Base-by-base conservation (phyloP, 37 sponge, comb jelly and placozoan genomes). In the Axinella damicornis region DNA sequence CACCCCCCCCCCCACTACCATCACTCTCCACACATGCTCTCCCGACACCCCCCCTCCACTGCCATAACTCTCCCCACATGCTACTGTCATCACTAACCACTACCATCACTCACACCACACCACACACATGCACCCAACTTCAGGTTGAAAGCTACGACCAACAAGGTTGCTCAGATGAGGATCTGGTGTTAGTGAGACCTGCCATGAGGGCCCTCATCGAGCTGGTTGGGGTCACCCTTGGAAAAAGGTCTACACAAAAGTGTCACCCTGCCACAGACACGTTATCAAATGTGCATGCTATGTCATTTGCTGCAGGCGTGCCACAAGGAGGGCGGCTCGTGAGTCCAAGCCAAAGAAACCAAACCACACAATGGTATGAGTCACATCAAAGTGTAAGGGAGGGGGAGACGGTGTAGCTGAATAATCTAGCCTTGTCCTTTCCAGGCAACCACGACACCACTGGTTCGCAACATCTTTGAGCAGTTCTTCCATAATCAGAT, bases 141-240 rank as follows among this genome's bases (percentile, higher is more conserved):
- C 72, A 84, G 85, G 77, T 91, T 21, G 97, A 96, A 84, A 96
- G 94, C 39, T 96, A 96, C 63, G 97, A 96, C 69, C 71, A 68
- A 33, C 85, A 57, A 54, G 94, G 91, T 27, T 92, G 91, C 66
- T 59, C 65, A 2, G 92, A 94, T 33, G 95, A 94, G 46, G 85
- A 91, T 61, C 82, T 73, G 33, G 62, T 90, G 2, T 77, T 94
- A 27, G 82, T 91, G 36, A 73, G 88, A n/a, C 91, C 95, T 2
- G 87, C 88, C 52, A 91, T 86, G 84, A 53, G 92, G 53, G 87
- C 87, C 17, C 94, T 96, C 74, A 91, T 96, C 54, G 74, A 83
- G 40, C 87, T 93, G 58, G 97, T 94, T 57, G 93, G 93, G 2
- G 97, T 91, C 17, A 91, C 89, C 40, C 84, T 90, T 19, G 91